These are phyloP conservation scores for Strigamia transsilvanica DNA, from an alignment of 2,888 invertebrate species.

Conservation along the genomic window DNA sequence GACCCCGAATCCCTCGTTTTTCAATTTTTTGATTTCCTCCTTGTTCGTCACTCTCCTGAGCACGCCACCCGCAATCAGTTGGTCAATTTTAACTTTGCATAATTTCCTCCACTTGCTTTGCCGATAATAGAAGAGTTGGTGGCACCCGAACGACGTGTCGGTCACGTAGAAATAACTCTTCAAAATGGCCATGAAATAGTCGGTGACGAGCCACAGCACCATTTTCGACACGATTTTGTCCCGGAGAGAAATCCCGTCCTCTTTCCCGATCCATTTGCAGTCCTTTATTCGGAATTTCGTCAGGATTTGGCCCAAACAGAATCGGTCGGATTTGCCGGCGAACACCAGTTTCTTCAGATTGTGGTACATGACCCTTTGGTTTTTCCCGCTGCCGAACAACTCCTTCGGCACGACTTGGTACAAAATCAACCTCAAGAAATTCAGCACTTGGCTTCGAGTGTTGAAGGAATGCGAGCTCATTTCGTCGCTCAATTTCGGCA, in stretches of 20 bases:
- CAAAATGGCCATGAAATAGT: not conserved
- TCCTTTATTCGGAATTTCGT: not conserved
- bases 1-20: not conserved
- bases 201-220: not conserved
- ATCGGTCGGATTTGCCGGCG: not conserved
- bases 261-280: not conserved
- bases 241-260: not conserved
- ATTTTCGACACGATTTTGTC: not conserved
- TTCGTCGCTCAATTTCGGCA: not conserved
- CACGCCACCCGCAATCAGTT: not conserved
- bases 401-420: not conserved
- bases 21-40: not conserved
- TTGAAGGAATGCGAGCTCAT: not conserved
- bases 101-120: slow-evolving; percentile 15
- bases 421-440: slow-evolving; percentile 14
- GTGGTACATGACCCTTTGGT: slow-evolving; percentile 1
- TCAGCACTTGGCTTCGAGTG: not conserved
- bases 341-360: not conserved
- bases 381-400: not conserved
- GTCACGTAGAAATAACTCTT: not conserved
- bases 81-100: not conserved
- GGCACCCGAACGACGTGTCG: not conserved
- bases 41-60: not conserved
- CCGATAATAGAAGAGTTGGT: not conserved
- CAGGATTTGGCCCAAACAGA: not conserved